phyloP scores from a whole-genome alignment of 2,797 vertebrate species.

The Melopsittacus undulatus region DNA sequence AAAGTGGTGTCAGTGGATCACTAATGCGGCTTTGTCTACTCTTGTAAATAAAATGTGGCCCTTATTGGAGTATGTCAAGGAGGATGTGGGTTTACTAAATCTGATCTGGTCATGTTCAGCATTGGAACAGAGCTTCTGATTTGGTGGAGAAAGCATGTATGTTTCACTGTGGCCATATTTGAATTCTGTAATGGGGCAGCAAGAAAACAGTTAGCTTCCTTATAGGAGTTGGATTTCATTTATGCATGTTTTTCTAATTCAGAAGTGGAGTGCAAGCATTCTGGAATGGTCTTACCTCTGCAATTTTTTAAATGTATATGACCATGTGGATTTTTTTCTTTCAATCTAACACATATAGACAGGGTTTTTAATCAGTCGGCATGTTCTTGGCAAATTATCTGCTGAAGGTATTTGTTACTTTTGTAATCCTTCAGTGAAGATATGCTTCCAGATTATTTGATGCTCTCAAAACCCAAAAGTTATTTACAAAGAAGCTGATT shows the following conservation, averaged over 20 bases:
- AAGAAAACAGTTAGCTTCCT: not conserved
- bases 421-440: not conserved
- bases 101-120: not conserved
- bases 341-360: not conserved
- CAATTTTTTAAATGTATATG: not conserved
- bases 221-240: not conserved
- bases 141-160: not conserved
- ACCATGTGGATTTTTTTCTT: not conserved
- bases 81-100: fast-evolving
- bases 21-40: not conserved
- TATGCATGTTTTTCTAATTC: not conserved
- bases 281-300: not conserved
- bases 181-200: not conserved
- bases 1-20: not conserved
- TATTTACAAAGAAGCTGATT: not conserved
- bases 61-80: not conserved
- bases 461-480: not conserved
- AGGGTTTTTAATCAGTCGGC: not conserved
- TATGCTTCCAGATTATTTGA: not conserved
- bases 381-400: not conserved
- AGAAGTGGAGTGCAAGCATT: not conserved
- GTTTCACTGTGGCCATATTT: not conserved
- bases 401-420: not conserved
- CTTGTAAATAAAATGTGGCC: not conserved
- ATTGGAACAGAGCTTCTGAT: not conserved